Evolutionary conservation across 2,888 invertebrate species (phyloP), one percentile per base, ranked within the genome.

Genomic region (Ecdyonurus torrentis): DNA sequence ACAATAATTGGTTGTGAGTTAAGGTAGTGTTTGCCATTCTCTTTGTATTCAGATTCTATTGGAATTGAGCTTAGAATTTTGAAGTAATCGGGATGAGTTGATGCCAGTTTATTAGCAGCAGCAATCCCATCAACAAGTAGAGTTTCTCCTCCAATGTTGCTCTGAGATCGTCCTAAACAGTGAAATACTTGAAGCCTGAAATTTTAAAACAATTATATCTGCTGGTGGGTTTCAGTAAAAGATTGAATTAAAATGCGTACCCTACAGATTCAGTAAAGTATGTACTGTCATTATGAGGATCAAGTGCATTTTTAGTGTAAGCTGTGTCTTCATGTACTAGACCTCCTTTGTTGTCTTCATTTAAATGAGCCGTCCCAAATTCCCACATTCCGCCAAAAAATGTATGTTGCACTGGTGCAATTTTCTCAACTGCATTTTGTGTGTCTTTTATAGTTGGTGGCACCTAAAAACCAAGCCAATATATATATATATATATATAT

Each of bases 241-340:
- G 63, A 62, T 66, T 60, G 37, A 64, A 64, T 64, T 25, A 15
- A 55, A 19, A 62, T 19, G 55, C 64, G 67, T 75, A 83, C 83
- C 89, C 89, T 60, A 85, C 82, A 1, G 89, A 82, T 72, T 87
- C 84, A 61, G 80, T 81, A 67, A 87, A 87, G 70, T 90, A 91
- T 0, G 88, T 89, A 63, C 83, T 86, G 70, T 91, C 91, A 2
- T 83, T 89, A 70, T 91, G 91, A 0, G 83, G 79, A 1, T 83
- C 84, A 1, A 91, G 75, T 19, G 80, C 79, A 2, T 82, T 74
- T 61, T 79, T 83, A 0, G 85, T 83, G 69, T 89, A 91, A 0
- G 90, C 87, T 0, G 86, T 85, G 69, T 91, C 91, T 0, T 81
- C 81, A 67, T 84, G 83, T 15, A 77, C 72, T 25, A 77, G 73